Base-by-base conservation (phyloP, 1,140 invertebrate genomes). In the Euglossa dilemma region DNA sequence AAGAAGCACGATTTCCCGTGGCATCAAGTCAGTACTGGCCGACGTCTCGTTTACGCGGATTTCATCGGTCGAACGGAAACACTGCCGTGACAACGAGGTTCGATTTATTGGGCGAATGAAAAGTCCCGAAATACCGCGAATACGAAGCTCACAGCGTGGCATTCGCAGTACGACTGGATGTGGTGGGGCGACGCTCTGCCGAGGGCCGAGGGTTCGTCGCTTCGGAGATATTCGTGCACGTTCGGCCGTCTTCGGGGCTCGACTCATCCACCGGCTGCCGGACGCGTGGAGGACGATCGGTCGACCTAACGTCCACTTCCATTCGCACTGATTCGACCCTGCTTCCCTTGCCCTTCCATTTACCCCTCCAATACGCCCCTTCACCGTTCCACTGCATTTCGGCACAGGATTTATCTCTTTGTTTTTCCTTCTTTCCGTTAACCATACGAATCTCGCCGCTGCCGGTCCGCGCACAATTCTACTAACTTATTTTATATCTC, bases 111-210 rank as follows among this genome's bases (percentile, higher is more conserved):
- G 59, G 11, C 61, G 72, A 75, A 64, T 25, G 69, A 75, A 64
- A 85, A 74, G 45, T 54, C 52, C 52, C 80, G 67, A 81, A 76
- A 78, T 70, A 72, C 75, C 78, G 59, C 84, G 77, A 77, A 81
- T 84, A 85, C 90, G 90, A 90, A 81, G 84, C 89, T 76, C 86
- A 79, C 90, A 66, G 72, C 83, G 56, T 84, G 87, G 89, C 91
- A 91, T 87, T 92, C 92, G 91, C 87, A 91, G 91, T 91, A 91
- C 88, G 88, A 93, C 92, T 93, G 91, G 90, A 91, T 92, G 86
- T 89, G 89, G 89, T 85, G 89, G 89, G 87, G 89, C 85, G 89
- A 88, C 86, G 72, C 79, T 89, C 59, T 72, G 84, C 79, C 81
- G 90, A 86, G 86, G 86, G 87, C 84, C 75, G 90, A 92, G 91